Conservation (phyloP, 2,797 vertebrate genomes). For the Anguilla pacifica region DNA sequence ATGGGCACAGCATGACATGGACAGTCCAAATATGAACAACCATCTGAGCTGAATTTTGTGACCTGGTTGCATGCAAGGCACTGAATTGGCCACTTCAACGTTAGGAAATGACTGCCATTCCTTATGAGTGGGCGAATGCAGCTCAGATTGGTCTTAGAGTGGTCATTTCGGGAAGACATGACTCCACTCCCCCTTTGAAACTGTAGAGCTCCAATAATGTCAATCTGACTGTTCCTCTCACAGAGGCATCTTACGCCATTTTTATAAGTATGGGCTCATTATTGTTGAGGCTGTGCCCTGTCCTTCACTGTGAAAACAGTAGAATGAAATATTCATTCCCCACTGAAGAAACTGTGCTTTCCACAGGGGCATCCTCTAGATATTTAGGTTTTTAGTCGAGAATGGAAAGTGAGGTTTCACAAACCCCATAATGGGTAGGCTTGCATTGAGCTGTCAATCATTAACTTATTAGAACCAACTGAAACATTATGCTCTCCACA, state of each 20-base stretch:
- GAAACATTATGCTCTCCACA: too few relatives aligned
- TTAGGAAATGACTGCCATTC: not conserved
- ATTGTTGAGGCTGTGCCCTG: not conserved
- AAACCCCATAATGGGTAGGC: too few relatives aligned
- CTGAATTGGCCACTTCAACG: not conserved
- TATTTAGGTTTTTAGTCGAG: too few relatives aligned
- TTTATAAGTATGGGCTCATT: not conserved
- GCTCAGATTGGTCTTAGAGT: not conserved
- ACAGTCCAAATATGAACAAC: not conserved
- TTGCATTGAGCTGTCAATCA: too few relatives aligned
- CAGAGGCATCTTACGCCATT: not conserved
- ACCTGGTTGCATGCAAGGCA: not conserved
- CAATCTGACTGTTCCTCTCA: not conserved
- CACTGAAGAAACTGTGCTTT: not conserved
- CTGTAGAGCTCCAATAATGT: not conserved
- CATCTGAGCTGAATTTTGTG: too few relatives aligned
- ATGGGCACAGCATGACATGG: not conserved
- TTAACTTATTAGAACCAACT: too few relatives aligned
- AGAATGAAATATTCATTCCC: not conserved
- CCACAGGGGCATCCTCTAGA: too few relatives aligned
- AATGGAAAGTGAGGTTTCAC: too few relatives aligned
- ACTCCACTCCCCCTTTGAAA: not conserved
- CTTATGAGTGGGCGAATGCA: not conserved
- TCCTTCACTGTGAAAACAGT: constrained; percentile 8
- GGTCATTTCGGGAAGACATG: not conserved